phyloP scores from a whole-genome alignment of 2,888 invertebrate genomes.

The Apamea crenata region DNA sequence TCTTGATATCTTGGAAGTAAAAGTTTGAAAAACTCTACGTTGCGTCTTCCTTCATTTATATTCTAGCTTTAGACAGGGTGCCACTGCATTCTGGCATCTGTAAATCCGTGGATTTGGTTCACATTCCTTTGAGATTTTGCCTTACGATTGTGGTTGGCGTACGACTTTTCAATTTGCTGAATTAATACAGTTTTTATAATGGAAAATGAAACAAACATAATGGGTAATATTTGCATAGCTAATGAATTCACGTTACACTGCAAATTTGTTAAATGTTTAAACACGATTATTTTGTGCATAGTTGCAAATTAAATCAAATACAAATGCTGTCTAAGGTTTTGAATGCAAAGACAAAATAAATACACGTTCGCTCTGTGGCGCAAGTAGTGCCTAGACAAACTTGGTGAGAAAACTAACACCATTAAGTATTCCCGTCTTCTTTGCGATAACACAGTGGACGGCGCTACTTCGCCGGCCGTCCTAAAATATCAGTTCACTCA shows the following conservation, averaged over 20 bases:
- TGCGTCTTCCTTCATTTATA: constrained; percentile 5
- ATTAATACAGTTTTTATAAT: constrained; percentile 25
- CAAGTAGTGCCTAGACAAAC: constrained; percentile 44
- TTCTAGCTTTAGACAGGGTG: background rate
- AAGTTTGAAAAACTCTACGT: constrained; percentile 5
- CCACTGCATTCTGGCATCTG: background rate
- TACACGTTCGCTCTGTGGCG: constrained; percentile 10
- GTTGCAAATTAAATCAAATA: constrained; percentile 34
- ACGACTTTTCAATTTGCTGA: constrained; percentile 32
- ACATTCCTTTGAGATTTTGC: background rate
- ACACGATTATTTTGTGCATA: constrained; percentile 14
- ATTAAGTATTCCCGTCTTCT: constrained; percentile 46
- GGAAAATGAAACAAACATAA: constrained; percentile 24
- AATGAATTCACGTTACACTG: constrained; percentile 17
- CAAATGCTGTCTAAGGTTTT: constrained; percentile 11
- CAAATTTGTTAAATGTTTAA: constrained; percentile 10
- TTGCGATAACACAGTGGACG: constrained; percentile 34
- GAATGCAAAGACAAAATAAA: constrained; percentile 53
- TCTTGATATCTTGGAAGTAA: background rate
- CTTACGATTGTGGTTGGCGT: background rate
- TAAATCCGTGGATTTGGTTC: constrained; percentile 16
- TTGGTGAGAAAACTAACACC: constrained; percentile 53
- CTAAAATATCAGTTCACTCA: constrained; percentile 39
- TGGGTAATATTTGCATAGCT: constrained; percentile 4
- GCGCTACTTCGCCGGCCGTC: constrained; percentile 28